Evolutionary conservation across 1,140 invertebrate species (phyloP).

Genomic region (Drosophila pallidifrons): DNA sequence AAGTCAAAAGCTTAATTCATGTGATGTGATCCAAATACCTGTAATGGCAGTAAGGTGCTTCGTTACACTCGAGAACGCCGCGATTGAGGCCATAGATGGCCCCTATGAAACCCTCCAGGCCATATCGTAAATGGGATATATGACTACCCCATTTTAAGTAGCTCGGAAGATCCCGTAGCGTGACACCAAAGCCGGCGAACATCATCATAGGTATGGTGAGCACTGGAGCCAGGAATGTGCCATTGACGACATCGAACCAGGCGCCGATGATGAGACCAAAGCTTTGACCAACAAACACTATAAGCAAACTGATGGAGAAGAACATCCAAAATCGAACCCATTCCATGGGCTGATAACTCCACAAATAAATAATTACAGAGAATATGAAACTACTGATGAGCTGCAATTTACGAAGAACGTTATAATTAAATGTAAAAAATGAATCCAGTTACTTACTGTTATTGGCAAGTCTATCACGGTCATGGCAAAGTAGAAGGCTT

Average conservation of each 20-base stretch:
- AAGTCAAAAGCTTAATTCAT: slow-evolving; percentile 17
- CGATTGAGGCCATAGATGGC: slow-evolving; percentile 93
- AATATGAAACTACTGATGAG: slow-evolving; percentile 92
- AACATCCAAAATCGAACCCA: slow-evolving; percentile 92
- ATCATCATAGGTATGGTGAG: slow-evolving; percentile 94
- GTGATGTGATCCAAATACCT: slow-evolving; percentile 83
- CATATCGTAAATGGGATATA: slow-evolving; percentile 94
- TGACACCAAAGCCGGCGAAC: slow-evolving; percentile 94
- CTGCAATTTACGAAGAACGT: slow-evolving; percentile 85
- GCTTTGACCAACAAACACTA: slow-evolving; percentile 95
- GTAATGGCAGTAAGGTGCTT: slow-evolving; percentile 90
- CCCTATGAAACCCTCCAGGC: slow-evolving; percentile 93
- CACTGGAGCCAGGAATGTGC: slow-evolving; percentile 92
- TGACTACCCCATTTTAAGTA: slow-evolving; percentile 95
- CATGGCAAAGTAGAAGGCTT: slow-evolving; percentile 95
- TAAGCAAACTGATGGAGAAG: slow-evolving; percentile 91
- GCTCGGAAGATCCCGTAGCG: slow-evolving; percentile 90
- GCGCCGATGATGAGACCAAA: slow-evolving; percentile 95
- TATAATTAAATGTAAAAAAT: not conserved
- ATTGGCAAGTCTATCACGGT: slow-evolving; percentile 93
- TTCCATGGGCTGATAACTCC: slow-evolving; percentile 94
- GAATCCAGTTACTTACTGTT: slow-evolving; percentile 86
- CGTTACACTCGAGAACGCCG: slow-evolving; percentile 87
- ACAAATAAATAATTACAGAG: slow-evolving; percentile 92
- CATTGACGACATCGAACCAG: slow-evolving; percentile 93